Evolutionary conservation across 1,140 invertebrate species (phyloP).

Genomic region (Plodia interpunctella): DNA sequence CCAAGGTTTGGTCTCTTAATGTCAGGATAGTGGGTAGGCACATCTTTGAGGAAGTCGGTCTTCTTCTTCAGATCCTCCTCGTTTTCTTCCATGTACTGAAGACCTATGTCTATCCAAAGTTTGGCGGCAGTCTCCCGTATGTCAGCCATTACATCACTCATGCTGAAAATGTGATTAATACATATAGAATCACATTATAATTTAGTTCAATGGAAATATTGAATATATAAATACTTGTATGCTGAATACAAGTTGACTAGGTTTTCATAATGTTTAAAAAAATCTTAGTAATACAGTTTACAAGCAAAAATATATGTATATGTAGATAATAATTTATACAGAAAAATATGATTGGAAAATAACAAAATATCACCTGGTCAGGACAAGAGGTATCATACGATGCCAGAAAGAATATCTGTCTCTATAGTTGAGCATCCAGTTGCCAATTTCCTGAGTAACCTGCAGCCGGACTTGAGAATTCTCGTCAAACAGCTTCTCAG

Average conservation of each 20-base stretch:
- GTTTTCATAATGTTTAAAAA: too few relatives aligned
- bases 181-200: too few relatives aligned
- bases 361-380: conserved; percentile 84
- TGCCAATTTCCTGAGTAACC: conserved; percentile 82
- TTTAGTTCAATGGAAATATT: too few relatives aligned
- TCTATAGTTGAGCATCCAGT: conserved; percentile 82
- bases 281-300: too few relatives aligned
- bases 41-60: conserved; percentile 81
- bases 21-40: conserved; percentile 81
- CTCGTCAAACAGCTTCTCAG: conserved; percentile 86
- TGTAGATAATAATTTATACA: too few relatives aligned
- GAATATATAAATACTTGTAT: too few relatives aligned
- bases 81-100: conserved; percentile 86
- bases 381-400: conserved; percentile 83
- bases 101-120: conserved; percentile 82
- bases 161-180: conserved; percentile 33
- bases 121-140: conserved; percentile 78
- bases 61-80: conserved; percentile 84
- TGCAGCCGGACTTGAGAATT: conserved; percentile 80
- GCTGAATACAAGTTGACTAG: too few relatives aligned
- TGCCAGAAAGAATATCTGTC: conserved; percentile 88
- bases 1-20: conserved; percentile 85
- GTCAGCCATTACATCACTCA: conserved; percentile 83
- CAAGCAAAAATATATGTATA: too few relatives aligned
- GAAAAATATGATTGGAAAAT: too few relatives aligned